These are phyloP conservation scores for Andrena minutula DNA, from an alignment of 2,888 invertebrate species.

Conservation along the genomic window DNA sequence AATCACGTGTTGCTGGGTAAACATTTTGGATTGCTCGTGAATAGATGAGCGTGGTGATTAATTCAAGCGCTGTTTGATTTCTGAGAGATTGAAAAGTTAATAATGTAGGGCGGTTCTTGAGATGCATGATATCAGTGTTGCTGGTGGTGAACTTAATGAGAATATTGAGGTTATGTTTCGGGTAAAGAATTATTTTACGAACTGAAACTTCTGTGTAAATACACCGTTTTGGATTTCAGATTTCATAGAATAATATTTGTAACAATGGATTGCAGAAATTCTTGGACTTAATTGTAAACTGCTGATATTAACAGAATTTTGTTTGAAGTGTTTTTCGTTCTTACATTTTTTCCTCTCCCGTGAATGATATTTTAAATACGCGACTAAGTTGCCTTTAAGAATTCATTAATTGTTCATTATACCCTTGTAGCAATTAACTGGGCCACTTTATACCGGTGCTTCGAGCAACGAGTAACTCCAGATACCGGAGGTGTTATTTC, in stretches of 20 bases:
- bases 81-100: not conserved
- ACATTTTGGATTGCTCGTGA: not conserved
- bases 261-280: too few relatives aligned
- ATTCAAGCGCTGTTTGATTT: not conserved
- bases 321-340: not conserved
- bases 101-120: not conserved
- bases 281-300: not conserved
- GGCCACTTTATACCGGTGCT: not conserved
- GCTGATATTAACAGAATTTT: not conserved
- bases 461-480: not conserved
- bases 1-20: not conserved
- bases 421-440: not conserved
- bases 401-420: not conserved
- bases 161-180: too few relatives aligned
- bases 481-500: not conserved
- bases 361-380: not conserved
- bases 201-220: too few relatives aligned
- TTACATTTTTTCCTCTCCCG: not conserved
- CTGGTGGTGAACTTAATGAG: too few relatives aligned
- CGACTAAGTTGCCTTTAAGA: not conserved
- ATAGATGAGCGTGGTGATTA: constrained; percentile 14
- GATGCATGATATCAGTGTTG: not conserved
- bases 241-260: too few relatives aligned
- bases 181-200: too few relatives aligned
- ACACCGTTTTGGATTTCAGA: too few relatives aligned